Percentiles rank a stretch among this genome's conserved stretches.
Evolutionary conservation across 2,888 invertebrate species (phyloP).

Genomic region (Stictocephala bisonia): DNA sequence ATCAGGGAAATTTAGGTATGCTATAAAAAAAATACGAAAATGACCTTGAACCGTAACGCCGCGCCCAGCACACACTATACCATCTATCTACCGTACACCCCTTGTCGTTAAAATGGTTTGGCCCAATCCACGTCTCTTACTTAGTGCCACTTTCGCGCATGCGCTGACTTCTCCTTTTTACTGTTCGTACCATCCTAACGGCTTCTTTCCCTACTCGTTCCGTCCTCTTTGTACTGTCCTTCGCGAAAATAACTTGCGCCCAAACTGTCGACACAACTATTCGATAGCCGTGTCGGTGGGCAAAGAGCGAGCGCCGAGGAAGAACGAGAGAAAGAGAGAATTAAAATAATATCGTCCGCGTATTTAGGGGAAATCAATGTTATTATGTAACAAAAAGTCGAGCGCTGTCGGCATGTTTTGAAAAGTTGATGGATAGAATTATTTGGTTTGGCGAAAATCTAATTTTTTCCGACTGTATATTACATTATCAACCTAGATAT

Average conservation of each 20-base stretch:
- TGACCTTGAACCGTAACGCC: slow-evolving; percentile 46
- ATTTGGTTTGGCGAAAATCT: too few species aligned
- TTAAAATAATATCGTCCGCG: too few species aligned
- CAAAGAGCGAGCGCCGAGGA: too few species aligned
- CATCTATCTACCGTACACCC: slow-evolving; percentile 44
- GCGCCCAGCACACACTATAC: slow-evolving; percentile 43
- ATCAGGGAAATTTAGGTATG: neutral
- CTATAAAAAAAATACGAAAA: slow-evolving; percentile 7
- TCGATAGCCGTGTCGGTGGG: too few species aligned
- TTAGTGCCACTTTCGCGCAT: slow-evolving; percentile 51
- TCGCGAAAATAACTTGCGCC: slow-evolving; percentile 40
- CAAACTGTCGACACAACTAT: neutral
- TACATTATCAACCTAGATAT: too few species aligned
- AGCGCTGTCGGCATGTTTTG: too few species aligned
- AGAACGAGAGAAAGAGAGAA: too few species aligned
- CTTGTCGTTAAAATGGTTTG: slow-evolving; percentile 47
- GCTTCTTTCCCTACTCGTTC: slow-evolving; percentile 42
- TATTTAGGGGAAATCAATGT: too few species aligned
- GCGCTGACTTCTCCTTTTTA: slow-evolving; percentile 52
- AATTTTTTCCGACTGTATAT: too few species aligned
- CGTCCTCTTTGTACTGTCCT: slow-evolving; percentile 38
- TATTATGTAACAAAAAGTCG: too few species aligned
- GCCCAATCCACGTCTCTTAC: slow-evolving; percentile 48
- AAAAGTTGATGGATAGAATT: too few species aligned
- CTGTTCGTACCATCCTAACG: slow-evolving; percentile 47